Percentiles rank a stretch among this genome's conserved stretches.
These are phyloP conservation scores for Austrofundulus limnaeus DNA, from an alignment of 2,113 vertebrate species.

Conservation along the genomic window DNA sequence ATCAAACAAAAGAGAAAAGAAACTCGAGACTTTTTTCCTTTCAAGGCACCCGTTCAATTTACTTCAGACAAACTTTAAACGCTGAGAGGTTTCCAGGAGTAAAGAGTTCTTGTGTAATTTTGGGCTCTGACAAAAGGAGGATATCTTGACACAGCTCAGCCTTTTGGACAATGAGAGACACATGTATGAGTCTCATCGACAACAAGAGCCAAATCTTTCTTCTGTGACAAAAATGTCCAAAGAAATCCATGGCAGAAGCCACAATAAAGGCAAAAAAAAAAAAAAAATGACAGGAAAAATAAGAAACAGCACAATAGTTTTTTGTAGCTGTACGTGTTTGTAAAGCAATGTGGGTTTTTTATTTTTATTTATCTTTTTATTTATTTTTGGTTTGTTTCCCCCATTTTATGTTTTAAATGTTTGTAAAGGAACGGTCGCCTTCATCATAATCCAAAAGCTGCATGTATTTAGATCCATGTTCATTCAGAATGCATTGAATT, in stretches of 20 bases:
- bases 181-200: not conserved
- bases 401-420: too few relatives aligned
- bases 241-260: not conserved
- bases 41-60: slow-evolving; percentile 24
- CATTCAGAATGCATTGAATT: too few relatives aligned
- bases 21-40: slow-evolving; percentile 20
- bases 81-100: slow-evolving; percentile 22
- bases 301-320: not conserved
- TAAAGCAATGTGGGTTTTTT: too few relatives aligned
- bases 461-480: too few relatives aligned
- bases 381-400: too few relatives aligned
- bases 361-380: too few relatives aligned
- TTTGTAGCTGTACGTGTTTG: too few relatives aligned
- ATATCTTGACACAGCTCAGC: slow-evolving; percentile 9
- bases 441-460: too few relatives aligned
- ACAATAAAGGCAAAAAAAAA: not conserved
- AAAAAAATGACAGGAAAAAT: too few relatives aligned
- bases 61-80: slow-evolving; percentile 34
- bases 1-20: slow-evolving; percentile 35
- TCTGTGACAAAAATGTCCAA: not conserved
- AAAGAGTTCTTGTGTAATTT: slow-evolving; percentile 10
- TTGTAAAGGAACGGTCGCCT: too few relatives aligned
- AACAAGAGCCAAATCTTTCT: not conserved
- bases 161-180: slow-evolving; percentile 1
- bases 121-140: slow-evolving; percentile 9